Base-by-base conservation (phyloP, 2,888 invertebrate genomes). In the Helleia helle region DNA sequence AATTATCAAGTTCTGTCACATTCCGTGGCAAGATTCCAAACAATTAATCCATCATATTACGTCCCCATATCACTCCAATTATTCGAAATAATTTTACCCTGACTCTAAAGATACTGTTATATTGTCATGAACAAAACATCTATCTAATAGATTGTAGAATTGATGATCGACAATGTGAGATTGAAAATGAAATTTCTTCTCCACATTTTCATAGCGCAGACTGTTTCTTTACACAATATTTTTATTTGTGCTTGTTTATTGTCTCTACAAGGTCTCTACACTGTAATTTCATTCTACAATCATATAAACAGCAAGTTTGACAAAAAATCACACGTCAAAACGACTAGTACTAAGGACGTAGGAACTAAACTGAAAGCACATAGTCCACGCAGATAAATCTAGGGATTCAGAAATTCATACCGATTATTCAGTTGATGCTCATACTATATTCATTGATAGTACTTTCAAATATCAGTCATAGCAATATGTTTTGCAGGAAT, bases 81-180 rank as follows among this genome's bases (percentile, higher is more conserved):
- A 57, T 54, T 42, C 40, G n/a, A n/a, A 49, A 45, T 47, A 46
- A 41, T 50, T 48, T 53, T 69, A 68, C 70, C 70, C 70, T 68
- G 69, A 62, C 55, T 51, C 45, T 57, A 57, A 58, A 56, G 56
- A 64, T 65, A 63, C 58, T 58, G 56, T 52, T 58, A 47, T 41
- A 38, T 44, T 49, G 49, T 43, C 38, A 43, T 36, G 27, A 29
- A 38, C 18, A 22, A 22, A 22, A 5, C 8, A 22, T 22, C 2
- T 22, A 8, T 22, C 8, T 7, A 22, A 22, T 8, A 3, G 4
- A 34, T 22, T 18, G 22, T 30, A 15, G 15, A 14, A 15, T 15
- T 15, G 15, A 15, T 15, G 9, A n/a, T n/a, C n/a, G n/a, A n/a
- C n/a, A n/a, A n/a, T n/a, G n/a, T n/a, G n/a, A n/a, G n/a, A n/a